Base-by-base conservation (phyloP, 1,140 invertebrate species). In the Stegodyphus dumicola region DNA sequence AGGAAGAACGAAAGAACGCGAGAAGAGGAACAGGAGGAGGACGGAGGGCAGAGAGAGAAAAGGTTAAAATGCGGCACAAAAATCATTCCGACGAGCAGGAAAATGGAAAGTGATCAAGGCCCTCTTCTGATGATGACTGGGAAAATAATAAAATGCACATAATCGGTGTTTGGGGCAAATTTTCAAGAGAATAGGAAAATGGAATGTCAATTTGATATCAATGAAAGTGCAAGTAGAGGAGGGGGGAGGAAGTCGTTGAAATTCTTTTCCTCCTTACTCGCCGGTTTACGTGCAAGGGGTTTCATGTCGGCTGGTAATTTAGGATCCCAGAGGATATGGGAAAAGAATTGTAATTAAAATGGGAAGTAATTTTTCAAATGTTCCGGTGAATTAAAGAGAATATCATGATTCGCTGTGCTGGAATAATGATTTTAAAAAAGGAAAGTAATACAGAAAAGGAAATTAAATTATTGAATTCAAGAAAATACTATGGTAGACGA, bases 121-220 rank as follows among this genome's bases (percentile, higher is more conserved):
- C 70, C n/a, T 48, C 48, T 33, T 33, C n/a, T 49, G 67, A 67
- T 83, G 70, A 83, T 83, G 75, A 77, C 75, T 77, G 74, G 79
- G 78, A 52, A 70, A 76, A 85, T 70, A 85, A 77, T 77, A 85
- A 85, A 85, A 77, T 66, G 56, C 69, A 65, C 52, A 71, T 77
- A 77, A 85, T 85, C 83, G 70, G 15, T 53, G 80, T 84, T 75
- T 54, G 75, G 65, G 74, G 75, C 74, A 60, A 83, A 83, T 83
- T 83, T 83, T 75, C 33, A 51, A 67, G 71, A 75, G 80, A 75
- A 83, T 75, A 48, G 64, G 80, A 65, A 85, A 85, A 85, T 77
- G 74, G 73, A 77, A 77, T 77, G 75, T 77, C 83, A 76, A 85
- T 85, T 74, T 71, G 73, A 85, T 85, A 76, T 85, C 83, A 85